These are phyloP conservation scores for Myiozetetes cayanensis DNA, from an alignment of 2,113 vertebrate species.

Conservation along the genomic window DNA sequence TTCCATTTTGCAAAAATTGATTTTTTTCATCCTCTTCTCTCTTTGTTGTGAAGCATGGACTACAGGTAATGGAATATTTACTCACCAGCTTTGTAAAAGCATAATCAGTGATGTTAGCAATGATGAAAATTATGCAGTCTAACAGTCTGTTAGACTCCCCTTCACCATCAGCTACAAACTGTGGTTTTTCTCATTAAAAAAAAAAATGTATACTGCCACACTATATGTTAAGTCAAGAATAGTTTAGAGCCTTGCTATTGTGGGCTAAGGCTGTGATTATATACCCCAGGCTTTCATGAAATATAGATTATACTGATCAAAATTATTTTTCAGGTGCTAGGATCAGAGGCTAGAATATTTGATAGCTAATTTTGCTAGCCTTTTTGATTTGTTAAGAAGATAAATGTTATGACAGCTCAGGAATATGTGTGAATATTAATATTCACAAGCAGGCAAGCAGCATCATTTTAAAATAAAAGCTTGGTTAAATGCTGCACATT, in stretches of 20 bases:
- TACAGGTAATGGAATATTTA: not conserved
- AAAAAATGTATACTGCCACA: not conserved
- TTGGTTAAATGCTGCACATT: not conserved
- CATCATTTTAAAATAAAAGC: not conserved
- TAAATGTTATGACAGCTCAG: not conserved
- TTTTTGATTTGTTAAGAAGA: not conserved
- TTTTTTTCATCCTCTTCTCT: not conserved
- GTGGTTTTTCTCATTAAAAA: not conserved
- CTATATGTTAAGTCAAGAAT: not conserved
- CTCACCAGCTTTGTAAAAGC: not conserved
- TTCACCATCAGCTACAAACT: not conserved
- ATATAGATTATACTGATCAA: not conserved
- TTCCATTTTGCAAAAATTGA: not conserved
- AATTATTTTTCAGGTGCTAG: not conserved
- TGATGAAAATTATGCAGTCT: not conserved
- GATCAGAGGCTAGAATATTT: not conserved
- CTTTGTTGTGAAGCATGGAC: not conserved
- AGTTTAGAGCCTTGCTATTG: not conserved
- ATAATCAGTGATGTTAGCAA: not conserved
- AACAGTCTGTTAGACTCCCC: not conserved
- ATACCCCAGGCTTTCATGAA: not conserved
- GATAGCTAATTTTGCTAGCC: not conserved
- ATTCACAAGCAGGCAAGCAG: not conserved
- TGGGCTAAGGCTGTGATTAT: not conserved
- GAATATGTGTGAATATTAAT: not conserved